Base-by-base conservation (phyloP, 1,140 invertebrate species). In the Pseudomyrmex cubaensis region DNA sequence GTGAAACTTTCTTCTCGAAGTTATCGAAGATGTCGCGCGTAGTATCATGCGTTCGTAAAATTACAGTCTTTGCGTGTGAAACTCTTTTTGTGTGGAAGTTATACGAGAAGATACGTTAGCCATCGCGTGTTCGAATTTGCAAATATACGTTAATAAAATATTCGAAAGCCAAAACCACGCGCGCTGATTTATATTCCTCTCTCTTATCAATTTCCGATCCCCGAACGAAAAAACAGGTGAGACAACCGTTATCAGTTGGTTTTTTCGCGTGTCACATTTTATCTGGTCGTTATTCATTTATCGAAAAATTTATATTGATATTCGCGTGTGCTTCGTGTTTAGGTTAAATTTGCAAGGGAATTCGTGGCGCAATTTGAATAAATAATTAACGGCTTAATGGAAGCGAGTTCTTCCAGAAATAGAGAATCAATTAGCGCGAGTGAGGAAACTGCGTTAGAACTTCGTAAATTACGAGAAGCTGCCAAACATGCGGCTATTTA, bases 401-500 rank as follows among this genome's bases (percentile, higher is more conserved):
- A 35, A 35, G 35, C 17, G 48, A 69, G 22, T 44, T 17, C 52
- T 54, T n/a, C 22, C 20, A 22, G 8, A 67, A 9, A 35, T 2
- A 9, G 13, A 25, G n/a, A 63, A 12, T 17, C 48, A 54, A 80
- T 48, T 13, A 17, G 13, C 35, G 13, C 1, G 10, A 52, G 0
- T 7, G 62, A 80, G n/a, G 62, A 56, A 17, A 25, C 35, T 0
- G 59, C 56, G 10, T 17, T 85, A 57, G 90, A 92, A 63, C 82
- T 93, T 63, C 61, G 63, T 12, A 91, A 82, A 63, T 87, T 93
- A 61, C 89, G 82, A 46, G 89, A 92, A 85, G 84, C 89, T 63
- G 92, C 90, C 22, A 90, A 88, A 89, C 85, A 90, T 72, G 92
- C 90, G 8, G 92, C 90, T 75, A 87, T 91, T 56, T 90, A 89